phyloP scores from a whole-genome alignment of 1,140 invertebrate species.

The Hirudo medicinalis region DNA sequence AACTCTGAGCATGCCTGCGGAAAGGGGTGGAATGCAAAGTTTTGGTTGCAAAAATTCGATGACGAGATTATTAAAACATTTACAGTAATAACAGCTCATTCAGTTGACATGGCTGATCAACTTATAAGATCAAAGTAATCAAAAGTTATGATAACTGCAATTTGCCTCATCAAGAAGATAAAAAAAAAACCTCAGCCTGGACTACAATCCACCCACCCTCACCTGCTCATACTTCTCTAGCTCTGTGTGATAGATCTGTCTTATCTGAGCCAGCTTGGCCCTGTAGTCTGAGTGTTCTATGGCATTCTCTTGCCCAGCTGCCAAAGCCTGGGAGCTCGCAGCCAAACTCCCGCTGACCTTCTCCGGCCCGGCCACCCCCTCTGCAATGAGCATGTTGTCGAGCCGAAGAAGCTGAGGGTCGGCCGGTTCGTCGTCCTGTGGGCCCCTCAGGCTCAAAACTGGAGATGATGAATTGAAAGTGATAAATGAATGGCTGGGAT shows the following conservation, averaged over 20 bases:
- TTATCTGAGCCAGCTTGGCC: slow-evolving; percentile 94
- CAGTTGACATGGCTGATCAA: no score
- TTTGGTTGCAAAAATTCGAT: no score
- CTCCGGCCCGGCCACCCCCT: slow-evolving; percentile 94
- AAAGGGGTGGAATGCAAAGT: background rate
- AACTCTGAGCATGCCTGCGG: slow-evolving; percentile 95
- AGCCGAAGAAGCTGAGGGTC: slow-evolving; percentile 96
- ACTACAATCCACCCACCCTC: slow-evolving; percentile 23
- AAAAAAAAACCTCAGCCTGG: background rate
- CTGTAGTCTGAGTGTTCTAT: slow-evolving; percentile 95
- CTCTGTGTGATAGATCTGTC: slow-evolving; percentile 97
- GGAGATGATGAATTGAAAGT: slow-evolving; percentile 32
- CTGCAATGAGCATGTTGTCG: slow-evolving; percentile 99
- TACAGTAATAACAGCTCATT: no score
- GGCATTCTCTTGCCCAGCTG: slow-evolving; percentile 67
- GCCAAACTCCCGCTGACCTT: slow-evolving; percentile 83
- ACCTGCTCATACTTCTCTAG: slow-evolving; percentile 96
- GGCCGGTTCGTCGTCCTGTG: slow-evolving; percentile 94
- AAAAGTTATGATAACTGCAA: background rate
- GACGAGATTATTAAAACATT: no score
- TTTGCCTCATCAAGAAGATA: no score
- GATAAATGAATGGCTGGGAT: background rate
- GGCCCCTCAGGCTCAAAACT: slow-evolving; percentile 87
- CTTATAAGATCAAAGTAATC: no score
- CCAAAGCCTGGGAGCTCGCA: slow-evolving; percentile 70